Percentiles rank a stretch among this genome's conserved stretches.
Conservation (phyloP, 2,797 vertebrate species). For the Brachyrhaphis roseni region DNA sequence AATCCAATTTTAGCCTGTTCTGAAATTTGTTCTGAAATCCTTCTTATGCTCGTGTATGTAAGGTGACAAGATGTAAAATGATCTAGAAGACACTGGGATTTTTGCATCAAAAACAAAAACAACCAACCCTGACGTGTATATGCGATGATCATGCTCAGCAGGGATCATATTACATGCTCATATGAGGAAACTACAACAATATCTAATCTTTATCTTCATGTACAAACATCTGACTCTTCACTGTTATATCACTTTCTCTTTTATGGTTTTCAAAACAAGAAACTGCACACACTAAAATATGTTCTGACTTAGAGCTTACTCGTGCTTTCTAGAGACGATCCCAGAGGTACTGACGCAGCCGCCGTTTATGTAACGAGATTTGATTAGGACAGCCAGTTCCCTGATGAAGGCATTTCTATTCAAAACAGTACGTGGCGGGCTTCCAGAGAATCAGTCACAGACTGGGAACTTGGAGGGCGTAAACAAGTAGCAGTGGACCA, state of each 20-base stretch:
- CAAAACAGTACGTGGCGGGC: slow-evolving; percentile 34
- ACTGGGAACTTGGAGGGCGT: slow-evolving; percentile 25
- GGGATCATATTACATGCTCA: slow-evolving; percentile 19
- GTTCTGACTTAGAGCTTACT: slow-evolving; percentile 21
- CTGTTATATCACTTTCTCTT: not conserved
- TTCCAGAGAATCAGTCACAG: slow-evolving; percentile 48
- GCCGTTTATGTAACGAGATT: slow-evolving; percentile 66
- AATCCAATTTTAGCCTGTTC: not conserved
- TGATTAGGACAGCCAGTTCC: slow-evolving; percentile 64
- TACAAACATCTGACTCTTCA: slow-evolving; percentile 11
- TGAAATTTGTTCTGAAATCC: not conserved
- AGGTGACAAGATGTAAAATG: not conserved
- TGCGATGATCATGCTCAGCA: slow-evolving; percentile 35
- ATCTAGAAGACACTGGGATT: not conserved
- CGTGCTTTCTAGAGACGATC: slow-evolving; percentile 41
- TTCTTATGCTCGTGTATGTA: not conserved
- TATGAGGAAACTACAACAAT: slow-evolving; percentile 21
- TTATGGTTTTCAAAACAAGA: slow-evolving; percentile 4
- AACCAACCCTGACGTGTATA: slow-evolving; percentile 21
- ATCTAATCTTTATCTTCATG: slow-evolving; percentile 7
- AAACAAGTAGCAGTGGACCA: slow-evolving; percentile 32
- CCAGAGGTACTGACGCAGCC: slow-evolving; percentile 38
- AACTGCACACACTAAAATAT: slow-evolving; percentile 10
- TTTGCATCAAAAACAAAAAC: slow-evolving; percentile 9
- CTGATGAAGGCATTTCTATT: slow-evolving; percentile 69